Base-by-base conservation (phyloP, 2,113 vertebrate species). In the Hoplias malabaricus region DNA sequence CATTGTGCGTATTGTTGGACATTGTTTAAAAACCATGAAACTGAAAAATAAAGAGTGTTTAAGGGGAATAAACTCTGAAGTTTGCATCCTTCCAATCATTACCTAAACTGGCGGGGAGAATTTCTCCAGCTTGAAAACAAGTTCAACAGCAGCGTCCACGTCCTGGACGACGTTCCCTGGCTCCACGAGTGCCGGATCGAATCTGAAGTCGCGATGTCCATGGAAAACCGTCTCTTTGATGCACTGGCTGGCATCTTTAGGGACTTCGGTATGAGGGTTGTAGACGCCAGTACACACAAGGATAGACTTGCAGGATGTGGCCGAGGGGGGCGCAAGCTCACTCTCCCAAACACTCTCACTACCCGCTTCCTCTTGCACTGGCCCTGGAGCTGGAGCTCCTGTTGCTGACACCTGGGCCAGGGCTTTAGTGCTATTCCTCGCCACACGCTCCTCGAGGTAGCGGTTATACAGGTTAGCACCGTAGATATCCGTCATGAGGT, bases 381-480 rank as follows among this genome's bases (percentile, higher is more conserved):
- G 0, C 16, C 88, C 1, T 5, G 90, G 73, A 11, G 88, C 1
- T 5, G 90, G 73, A 11, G 79, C 21, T 66, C 80, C 89, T 1
- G n/a, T 83, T 0, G 84, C 84, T 6, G 87, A 86, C 48, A 84
- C 92, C 54, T 80, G 82, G 16, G 85, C 88, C 65, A 83, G 59
- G 0, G 89, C 10, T 21, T 83, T 79, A 33, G 91, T 70, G 0
- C 76, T 54, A 0, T 83, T 70, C 0, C 82, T 33, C 62, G 80
- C 65, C 46, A 82, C 57, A 13, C 87, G 88, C 72, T 94, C 88
- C 57, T 90, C 63, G 61, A 97, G 93, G 88, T 91, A 94, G 63
- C 93, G 93, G 83, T 95, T 94, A 89, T 94, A 97, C 21, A 95
- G 90, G 86, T 97, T 97, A 5, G 95, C 95, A 21, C 96, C 96